Evolutionary conservation across 2,113 vertebrate genomes (phyloP).

Genomic region (Peucedramus taeniatus): DNA sequence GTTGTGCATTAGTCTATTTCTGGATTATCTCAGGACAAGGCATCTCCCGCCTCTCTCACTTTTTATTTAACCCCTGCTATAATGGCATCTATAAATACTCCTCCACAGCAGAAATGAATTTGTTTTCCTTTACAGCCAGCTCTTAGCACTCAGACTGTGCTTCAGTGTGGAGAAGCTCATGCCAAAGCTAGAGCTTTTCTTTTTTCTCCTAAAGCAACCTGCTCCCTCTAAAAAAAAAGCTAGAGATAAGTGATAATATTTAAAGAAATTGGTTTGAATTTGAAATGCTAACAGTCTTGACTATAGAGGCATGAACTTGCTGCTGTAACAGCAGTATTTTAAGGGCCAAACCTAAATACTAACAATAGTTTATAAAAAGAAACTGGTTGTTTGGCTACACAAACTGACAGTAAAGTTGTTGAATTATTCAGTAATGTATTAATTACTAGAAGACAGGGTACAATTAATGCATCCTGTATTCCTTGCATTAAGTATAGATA

Average conservation of each 20-base stretch:
- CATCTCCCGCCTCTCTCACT: neutral
- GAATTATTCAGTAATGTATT: conserved; percentile 32
- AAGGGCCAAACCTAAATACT: conserved; percentile 1
- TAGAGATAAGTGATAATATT: neutral
- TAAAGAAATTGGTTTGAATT: neutral
- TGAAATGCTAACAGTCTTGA: neutral
- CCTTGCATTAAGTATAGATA: conserved; percentile 22
- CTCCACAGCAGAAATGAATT: neutral
- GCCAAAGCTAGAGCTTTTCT: neutral
- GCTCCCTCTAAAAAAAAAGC: neutral
- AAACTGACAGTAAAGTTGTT: conserved; percentile 9
- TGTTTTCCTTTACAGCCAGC: neutral
- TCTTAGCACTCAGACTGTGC: neutral
- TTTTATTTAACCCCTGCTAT: conserved; percentile 10
- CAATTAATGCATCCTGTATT: conserved; percentile 34
- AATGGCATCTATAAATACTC: conserved; percentile 13
- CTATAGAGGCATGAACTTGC: neutral
- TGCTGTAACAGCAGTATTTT: neutral
- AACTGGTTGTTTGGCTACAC: conserved; percentile 26
- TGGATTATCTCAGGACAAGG: neutral
- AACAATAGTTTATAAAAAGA: conserved; percentile 57
- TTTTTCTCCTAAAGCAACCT: neutral
- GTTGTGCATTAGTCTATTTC: neutral
- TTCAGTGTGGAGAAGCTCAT: neutral
- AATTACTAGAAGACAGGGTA: conserved; percentile 39